Percentiles rank a stretch among this genome's conserved stretches.
phyloP scores from a whole-genome alignment of 2,888 invertebrate species.

The Lagria hirta region DNA sequence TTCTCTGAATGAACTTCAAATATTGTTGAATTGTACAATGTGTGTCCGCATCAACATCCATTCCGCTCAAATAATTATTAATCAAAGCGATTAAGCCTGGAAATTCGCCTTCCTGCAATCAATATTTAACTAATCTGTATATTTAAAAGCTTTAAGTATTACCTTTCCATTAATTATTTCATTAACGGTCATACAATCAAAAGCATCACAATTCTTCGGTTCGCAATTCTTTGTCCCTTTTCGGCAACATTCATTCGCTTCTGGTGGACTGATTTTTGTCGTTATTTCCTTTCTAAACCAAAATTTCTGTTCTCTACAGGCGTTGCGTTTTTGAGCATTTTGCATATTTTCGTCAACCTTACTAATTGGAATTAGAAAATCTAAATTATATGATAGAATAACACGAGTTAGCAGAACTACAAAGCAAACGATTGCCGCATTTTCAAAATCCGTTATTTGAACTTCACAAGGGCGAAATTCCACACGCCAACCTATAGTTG shows the following conservation, averaged over 20 bases:
- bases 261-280: conserved; percentile 56
- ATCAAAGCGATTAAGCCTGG: conserved; percentile 94
- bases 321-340: conserved; percentile 88
- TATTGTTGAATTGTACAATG: conserved; percentile 97
- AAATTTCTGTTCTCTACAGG: conserved; percentile 80
- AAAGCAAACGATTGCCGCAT: conserved; percentile 98
- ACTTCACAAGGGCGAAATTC: conserved; percentile 99
- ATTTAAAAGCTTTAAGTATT: conserved; percentile 30
- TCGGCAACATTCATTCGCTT: conserved; percentile 50
- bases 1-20: conserved; percentile 84
- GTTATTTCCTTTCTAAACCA: conserved; percentile 88
- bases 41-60: conserved; percentile 98
- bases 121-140: conserved; percentile 4
- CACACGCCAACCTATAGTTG: conserved; percentile 97
- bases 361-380: conserved; percentile 96
- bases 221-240: conserved; percentile 40
- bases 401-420: conserved; percentile 95
- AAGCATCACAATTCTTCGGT: conserved; percentile 56
- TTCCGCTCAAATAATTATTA: conserved; percentile 88
- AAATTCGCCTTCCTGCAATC: conserved; percentile 75
- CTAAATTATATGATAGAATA: conserved; percentile 92
- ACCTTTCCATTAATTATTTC: conserved; percentile 97
- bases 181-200: conserved; percentile 83
- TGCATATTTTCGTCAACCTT: conserved; percentile 96
- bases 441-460: conserved; percentile 99